A percentile compares a stretch with the other conserved stretches of the same genome.
Conservation (phyloP, 2,113 vertebrate genomes). For the Lepus americanus region DNA sequence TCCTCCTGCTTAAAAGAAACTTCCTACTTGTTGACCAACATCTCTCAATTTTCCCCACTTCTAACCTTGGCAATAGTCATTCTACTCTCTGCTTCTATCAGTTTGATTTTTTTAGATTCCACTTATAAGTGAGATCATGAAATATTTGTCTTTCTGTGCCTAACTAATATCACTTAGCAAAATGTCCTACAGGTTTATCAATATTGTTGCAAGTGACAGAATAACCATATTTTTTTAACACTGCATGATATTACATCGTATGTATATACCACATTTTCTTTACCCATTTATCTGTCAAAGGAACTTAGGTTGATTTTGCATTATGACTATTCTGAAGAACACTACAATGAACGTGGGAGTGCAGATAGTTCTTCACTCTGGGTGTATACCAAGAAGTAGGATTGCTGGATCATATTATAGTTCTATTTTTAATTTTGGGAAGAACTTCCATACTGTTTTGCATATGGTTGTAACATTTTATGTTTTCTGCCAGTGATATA, state of each 20-base stretch:
- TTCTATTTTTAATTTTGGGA: constrained; percentile 39
- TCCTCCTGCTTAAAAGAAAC: neutral
- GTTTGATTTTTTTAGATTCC: neutral
- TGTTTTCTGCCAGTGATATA: neutral
- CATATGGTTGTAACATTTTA: neutral
- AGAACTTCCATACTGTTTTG: neutral
- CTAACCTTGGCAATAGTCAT: neutral
- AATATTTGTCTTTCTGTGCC: constrained; percentile 41
- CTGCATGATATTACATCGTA: neutral
- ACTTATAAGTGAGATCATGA: neutral
- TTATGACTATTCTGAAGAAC: neutral
- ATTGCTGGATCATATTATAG: neutral
- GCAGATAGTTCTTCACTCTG: neutral
- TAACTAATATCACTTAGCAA: neutral
- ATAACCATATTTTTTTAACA: neutral
- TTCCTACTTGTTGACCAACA: neutral
- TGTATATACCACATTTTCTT: neutral
- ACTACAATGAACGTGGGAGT: neutral
- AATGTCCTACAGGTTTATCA: neutral
- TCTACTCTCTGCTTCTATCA: neutral
- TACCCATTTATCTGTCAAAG: neutral
- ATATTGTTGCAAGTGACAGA: neutral
- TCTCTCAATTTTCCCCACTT: neutral
- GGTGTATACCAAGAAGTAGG: neutral
- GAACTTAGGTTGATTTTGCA: neutral